Evolutionary conservation across 1,140 invertebrate genomes (phyloP).

Genomic region (Psix sp.): DNA sequence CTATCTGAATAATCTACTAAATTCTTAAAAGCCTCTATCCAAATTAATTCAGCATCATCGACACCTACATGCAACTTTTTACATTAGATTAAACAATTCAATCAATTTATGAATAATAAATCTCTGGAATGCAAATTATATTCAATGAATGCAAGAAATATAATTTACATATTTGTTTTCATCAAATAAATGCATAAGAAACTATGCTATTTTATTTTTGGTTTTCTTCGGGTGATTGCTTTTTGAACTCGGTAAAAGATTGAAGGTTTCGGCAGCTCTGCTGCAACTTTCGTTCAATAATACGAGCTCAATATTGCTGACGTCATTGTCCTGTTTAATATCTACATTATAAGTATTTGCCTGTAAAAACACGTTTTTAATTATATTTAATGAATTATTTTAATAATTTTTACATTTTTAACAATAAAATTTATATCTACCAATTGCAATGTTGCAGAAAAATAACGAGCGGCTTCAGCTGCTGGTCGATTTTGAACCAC

Average conservation of each 20-base stretch:
- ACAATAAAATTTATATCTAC: slow-evolving; percentile 44
- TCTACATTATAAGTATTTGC: slow-evolving; percentile 53
- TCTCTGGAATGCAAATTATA: too few species aligned
- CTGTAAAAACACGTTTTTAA: slow-evolving; percentile 34
- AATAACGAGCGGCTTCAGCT: slow-evolving; percentile 67
- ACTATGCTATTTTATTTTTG: slow-evolving; percentile 2
- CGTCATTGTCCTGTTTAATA: slow-evolving; percentile 27
- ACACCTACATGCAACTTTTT: too few species aligned
- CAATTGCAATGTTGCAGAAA: slow-evolving; percentile 69
- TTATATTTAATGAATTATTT: slow-evolving; percentile 4
- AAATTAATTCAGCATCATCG: too few species aligned
- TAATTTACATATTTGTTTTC: too few species aligned
- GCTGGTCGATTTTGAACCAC: slow-evolving; percentile 57
- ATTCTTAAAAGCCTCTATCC: too few species aligned
- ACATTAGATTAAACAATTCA: too few species aligned
- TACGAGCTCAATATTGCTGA: slow-evolving; percentile 31
- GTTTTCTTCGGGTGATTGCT: neutral
- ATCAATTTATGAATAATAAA: too few species aligned
- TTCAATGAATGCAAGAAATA: too few species aligned
- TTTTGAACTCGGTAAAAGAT: slow-evolving; percentile 8
- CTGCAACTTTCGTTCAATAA: slow-evolving; percentile 18
- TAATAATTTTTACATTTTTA: neutral
- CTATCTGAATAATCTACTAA: too few species aligned
- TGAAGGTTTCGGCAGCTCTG: slow-evolving; percentile 13
- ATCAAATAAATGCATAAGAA: neutral